phyloP scores from a whole-genome alignment of 2,113 vertebrate species.

The Herpailurus yagouaroundi region DNA sequence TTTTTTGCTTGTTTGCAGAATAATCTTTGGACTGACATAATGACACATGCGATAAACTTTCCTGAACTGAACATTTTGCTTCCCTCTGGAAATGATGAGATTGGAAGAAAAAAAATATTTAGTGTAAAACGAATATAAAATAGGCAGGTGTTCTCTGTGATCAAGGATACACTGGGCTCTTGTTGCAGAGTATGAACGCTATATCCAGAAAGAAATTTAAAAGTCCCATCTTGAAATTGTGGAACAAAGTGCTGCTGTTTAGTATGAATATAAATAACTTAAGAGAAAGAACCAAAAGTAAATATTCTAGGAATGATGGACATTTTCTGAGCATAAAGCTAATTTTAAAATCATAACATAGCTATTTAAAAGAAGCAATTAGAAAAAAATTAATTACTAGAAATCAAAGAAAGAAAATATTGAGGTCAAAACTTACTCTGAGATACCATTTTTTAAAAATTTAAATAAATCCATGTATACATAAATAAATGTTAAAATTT shows the following conservation, averaged over 20 bases:
- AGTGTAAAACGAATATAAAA: neutral
- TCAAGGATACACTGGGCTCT: neutral
- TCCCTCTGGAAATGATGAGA: slow-evolving; percentile 44
- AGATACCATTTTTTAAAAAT: neutral
- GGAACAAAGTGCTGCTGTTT: neutral
- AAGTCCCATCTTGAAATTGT: neutral
- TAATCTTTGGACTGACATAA: slow-evolving; percentile 47
- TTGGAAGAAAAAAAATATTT: neutral
- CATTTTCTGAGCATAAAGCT: neutral
- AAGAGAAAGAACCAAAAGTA: neutral
- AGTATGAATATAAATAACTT: neutral
- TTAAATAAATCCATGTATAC: neutral
- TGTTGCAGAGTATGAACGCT: neutral
- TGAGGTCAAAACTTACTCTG: neutral
- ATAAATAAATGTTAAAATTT: neutral
- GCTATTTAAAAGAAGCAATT: neutral
- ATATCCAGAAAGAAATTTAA: neutral
- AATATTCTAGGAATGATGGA: neutral
- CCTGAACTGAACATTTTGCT: neutral
- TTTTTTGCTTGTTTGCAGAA: slow-evolving; percentile 49
- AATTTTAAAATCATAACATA: neutral
- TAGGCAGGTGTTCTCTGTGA: neutral
- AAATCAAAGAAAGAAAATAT: neutral
- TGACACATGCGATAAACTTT: neutral
- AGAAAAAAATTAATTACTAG: neutral